phyloP scores from a whole-genome alignment of 2,888 invertebrate genomes.

The Lordiphosa andalusiaca region DNA sequence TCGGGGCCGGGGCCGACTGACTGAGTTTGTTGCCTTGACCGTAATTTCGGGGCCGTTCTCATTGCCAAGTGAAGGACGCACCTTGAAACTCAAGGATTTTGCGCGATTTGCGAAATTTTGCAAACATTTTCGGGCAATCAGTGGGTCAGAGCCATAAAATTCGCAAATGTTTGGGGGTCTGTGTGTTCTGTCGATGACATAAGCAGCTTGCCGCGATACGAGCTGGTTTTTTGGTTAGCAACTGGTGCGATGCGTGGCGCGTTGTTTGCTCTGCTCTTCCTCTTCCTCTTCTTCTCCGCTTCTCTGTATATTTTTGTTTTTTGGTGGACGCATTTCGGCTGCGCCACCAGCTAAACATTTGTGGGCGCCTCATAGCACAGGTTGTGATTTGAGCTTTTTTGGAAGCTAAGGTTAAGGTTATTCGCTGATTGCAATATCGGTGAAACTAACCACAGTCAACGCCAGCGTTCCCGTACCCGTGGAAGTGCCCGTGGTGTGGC shows the following conservation, averaged over 20 bases:
- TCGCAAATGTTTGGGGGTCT: conserved; percentile 36
- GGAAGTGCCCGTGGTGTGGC: conserved; percentile 8
- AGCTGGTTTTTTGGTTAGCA: conserved; percentile 27
- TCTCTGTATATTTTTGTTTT: conserved; percentile 38
- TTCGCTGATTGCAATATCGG: conserved; percentile 48
- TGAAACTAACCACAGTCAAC: conserved; percentile 63
- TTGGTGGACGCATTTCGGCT: conserved; percentile 45
- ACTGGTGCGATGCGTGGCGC: conserved; percentile 31
- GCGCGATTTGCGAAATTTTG: conserved; percentile 47
- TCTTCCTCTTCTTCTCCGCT: conserved; percentile 21
- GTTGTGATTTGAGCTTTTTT: conserved; percentile 79
- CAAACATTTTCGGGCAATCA: conserved; percentile 55
- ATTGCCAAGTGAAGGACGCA: conserved; percentile 77
- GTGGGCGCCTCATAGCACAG: conserved; percentile 78
- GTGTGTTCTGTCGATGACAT: conserved; percentile 44
- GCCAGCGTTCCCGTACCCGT: conserved; percentile 2
- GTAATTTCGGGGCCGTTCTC: conserved; percentile 64
- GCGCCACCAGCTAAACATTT: conserved; percentile 45
- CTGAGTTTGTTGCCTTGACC: conserved; percentile 71
- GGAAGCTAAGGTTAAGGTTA: conserved; percentile 79
- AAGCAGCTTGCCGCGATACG: conserved; percentile 18
- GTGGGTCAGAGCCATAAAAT: conserved; percentile 50
- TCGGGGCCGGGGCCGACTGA: conserved; percentile 7
- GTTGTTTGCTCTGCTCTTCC: conserved; percentile 9
- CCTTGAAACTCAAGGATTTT: conserved; percentile 77